These are phyloP conservation scores for Cheilosia soror DNA, from an alignment of 2,888 invertebrate species.

Conservation along the genomic window DNA sequence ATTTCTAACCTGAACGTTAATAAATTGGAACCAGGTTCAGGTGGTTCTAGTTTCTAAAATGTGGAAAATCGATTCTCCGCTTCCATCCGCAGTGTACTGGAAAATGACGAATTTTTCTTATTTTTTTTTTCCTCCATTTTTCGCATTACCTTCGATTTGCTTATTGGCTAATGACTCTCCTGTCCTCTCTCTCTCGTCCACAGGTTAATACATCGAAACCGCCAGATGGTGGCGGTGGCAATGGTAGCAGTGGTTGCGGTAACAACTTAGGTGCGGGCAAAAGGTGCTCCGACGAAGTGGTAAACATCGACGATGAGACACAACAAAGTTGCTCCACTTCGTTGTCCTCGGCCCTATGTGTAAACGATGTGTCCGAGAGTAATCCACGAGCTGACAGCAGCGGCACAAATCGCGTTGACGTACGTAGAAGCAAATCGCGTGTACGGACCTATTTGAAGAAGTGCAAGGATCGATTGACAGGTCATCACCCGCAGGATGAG, in stretches of 20 bases:
- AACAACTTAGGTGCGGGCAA: conserved; percentile 20
- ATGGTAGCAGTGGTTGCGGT: not conserved
- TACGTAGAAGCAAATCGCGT: conserved; percentile 83
- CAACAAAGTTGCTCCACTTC: conserved; percentile 62
- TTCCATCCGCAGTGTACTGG: conserved; percentile 17
- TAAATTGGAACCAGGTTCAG: conserved; percentile 33
- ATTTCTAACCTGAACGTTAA: not conserved
- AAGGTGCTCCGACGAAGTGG: conserved; percentile 78
- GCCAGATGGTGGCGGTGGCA: conserved; percentile 59
- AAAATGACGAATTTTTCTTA: not conserved
- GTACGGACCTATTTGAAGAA: conserved; percentile 83
- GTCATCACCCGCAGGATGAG: conserved; percentile 79
- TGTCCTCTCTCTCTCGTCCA: conserved; percentile 16
- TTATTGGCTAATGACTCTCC: conserved; percentile 19
- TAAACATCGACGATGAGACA: conserved; percentile 78
- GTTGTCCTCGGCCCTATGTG: conserved; percentile 30
- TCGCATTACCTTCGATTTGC: conserved; percentile 24
- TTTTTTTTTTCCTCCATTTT: conserved; percentile 3
- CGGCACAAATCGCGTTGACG: conserved; percentile 51
- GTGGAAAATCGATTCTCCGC: conserved; percentile 69
- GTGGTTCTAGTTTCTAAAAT: not conserved
- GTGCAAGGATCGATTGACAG: conserved; percentile 83
- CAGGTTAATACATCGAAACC: conserved; percentile 72
- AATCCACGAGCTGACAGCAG: conserved; percentile 35
- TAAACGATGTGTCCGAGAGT: conserved; percentile 34